Evolutionary conservation across 2,888 invertebrate species (phyloP), one percentile per base, ranked within the genome.

Genomic region (Drosophila aldrichi): DNA sequence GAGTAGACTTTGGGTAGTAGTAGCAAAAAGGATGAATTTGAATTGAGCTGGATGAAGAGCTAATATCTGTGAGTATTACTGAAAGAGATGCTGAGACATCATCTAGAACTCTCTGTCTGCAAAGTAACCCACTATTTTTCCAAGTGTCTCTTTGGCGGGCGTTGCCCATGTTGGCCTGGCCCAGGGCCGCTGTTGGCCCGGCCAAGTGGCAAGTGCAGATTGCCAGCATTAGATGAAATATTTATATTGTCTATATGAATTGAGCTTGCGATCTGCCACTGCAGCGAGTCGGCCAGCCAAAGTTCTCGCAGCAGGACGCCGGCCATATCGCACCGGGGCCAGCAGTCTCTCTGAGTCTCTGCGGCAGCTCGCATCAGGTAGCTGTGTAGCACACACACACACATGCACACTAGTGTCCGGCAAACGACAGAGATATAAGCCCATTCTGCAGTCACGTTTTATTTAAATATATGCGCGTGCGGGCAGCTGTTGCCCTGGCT

Each of bases 141-240:
- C 58, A 1, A 60, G 76, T 77, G 76, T 46, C 60, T 18, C 14
- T n/a, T n/a, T 38, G 18, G 25, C 46, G 55, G 71, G 66, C 66
- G 49, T 68, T 65, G 57, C 64, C 51, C 51, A 61, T 58, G 41
- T 61, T 49, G 29, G 67, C 46, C 62, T 60, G 44, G 64, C 76
- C 58, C 64, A 59, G 61, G 75, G 76, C 76, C 49, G 41, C 43
- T 38, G 54, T 61, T 63, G 10, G 43, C 43, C 44, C 52, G 61
- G 36, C 56, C 77, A 77, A 79, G 77, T 74, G 77, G 77, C 91
- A 91, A 91, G 91, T 91, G 91, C 91, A 91, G 91, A 91, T 91
- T 88, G 83, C 82, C 79, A 91, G 79, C 88, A 86, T 90, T 86
- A 91, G 91, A 91, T 91, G 91, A 91, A 91, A 90, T 90, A 88